Conservation (phyloP, 2,888 invertebrate genomes). For the Tipula helvola region DNA sequence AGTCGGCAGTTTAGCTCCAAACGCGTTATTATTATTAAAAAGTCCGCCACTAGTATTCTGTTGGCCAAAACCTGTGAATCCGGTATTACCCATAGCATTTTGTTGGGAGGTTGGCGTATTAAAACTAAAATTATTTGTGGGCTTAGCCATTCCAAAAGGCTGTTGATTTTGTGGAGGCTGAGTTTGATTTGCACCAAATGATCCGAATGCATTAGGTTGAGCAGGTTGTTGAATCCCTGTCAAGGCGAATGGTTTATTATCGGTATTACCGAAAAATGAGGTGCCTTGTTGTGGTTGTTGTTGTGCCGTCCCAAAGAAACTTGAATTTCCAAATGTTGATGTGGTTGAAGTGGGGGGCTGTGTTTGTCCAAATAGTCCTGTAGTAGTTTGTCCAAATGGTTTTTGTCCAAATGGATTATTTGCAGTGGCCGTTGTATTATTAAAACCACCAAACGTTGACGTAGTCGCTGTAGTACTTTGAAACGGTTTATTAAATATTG, state of each 20-base stretch:
- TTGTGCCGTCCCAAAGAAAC: constrained; percentile 45
- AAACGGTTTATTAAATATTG: constrained; percentile 54
- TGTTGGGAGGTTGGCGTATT: background rate
- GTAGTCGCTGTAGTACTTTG: constrained; percentile 38
- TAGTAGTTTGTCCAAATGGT: constrained; percentile 29
- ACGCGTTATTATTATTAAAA: constrained; percentile 28
- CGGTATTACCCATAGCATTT: constrained; percentile 28
- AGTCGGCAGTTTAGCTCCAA: constrained; percentile 34
- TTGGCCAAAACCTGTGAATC: constrained; percentile 35
- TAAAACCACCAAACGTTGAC: constrained; percentile 23
- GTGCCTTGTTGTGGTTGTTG: constrained; percentile 34
- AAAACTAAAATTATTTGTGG: constrained; percentile 18
- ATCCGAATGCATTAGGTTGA: constrained; percentile 21
- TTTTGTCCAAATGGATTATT: constrained; percentile 18
- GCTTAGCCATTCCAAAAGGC: constrained; percentile 33
- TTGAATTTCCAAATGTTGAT: constrained; percentile 38
- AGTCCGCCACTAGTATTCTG: constrained; percentile 23
- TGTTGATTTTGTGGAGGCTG: constrained; percentile 34
- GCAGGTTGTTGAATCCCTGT: constrained; percentile 17
- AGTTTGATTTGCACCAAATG: constrained; percentile 28
- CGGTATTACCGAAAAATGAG: constrained; percentile 30
- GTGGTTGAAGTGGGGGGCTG: constrained; percentile 9
- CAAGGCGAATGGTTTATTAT: constrained; percentile 12
- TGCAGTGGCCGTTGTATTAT: constrained; percentile 20
- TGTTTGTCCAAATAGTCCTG: constrained; percentile 6